These are phyloP conservation scores for Cassiopea xamachana DNA, from an alignment of 30 jellyfish, hydroid and myxozoan species.

Conservation along the genomic window DNA sequence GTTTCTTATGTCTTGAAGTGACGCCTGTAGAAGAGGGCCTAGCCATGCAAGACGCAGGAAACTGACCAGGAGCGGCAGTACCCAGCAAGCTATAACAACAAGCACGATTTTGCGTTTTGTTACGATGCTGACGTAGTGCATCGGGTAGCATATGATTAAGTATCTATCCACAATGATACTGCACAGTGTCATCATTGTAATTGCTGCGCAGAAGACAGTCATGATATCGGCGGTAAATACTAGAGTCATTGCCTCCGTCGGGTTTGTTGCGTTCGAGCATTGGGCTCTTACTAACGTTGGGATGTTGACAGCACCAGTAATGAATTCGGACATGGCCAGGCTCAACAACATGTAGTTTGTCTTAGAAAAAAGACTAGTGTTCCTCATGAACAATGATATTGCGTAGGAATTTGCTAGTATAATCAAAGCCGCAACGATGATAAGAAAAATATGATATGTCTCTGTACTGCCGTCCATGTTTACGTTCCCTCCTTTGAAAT, in stretches of 20 bases:
- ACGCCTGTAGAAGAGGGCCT: conserved; percentile 20
- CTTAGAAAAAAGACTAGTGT: conserved; percentile 45
- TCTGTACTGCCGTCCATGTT: conserved; percentile 11
- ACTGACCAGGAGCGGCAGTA: conserved; percentile 43
- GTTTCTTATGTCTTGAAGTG: not conserved
- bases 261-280: not conserved
- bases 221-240: conserved; percentile 57
- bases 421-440: conserved; percentile 18
- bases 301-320: conserved; percentile 68
- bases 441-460: conserved; percentile 35
- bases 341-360: conserved; percentile 62
- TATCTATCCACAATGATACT: conserved; percentile 63
- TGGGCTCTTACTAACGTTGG: conserved; percentile 59
- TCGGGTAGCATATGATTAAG: conserved; percentile 51
- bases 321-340: conserved; percentile 66
- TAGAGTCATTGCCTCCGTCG: not conserved
- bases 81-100: conserved; percentile 57
- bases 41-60: conserved; percentile 68
- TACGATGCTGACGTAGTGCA: conserved; percentile 62
- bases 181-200: conserved; percentile 63
- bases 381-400: conserved; percentile 57
- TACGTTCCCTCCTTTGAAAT: not conserved
- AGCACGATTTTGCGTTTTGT: conserved; percentile 50
- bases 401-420: conserved; percentile 56
- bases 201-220: conserved; percentile 54